Evolutionary conservation across 2,888 invertebrate genomes (phyloP), one percentile per base, ranked within the genome.

Genomic region (Diabrotica balteata): DNA sequence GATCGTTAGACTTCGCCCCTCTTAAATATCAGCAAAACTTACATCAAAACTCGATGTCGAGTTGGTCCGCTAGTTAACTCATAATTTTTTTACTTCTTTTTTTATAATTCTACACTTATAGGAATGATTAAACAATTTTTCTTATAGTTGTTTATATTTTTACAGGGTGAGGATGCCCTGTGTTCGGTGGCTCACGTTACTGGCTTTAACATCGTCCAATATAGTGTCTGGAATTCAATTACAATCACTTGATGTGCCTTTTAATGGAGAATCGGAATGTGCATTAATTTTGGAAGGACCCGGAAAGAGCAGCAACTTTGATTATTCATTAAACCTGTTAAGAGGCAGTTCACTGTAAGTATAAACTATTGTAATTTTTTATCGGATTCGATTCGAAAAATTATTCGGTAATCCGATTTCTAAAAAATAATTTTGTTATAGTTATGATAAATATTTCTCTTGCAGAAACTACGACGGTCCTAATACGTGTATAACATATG

Each of bases 401-500:
- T 17, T 17, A 17, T 17, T 17, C 17, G 17, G 17, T 17, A 17
- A 17, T 17, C 2, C 17, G 17, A 17, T 17, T 17, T 1, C 17
- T 17, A 17, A 17, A 17, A 32, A 11, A 43, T 50, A 11, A 11
- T 50, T 10, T 22, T 57, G n/a, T 7, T 49, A 17, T 17, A 52
- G 7, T 52, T 52, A 17, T 17, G 7, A 52, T 7, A 17, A 52
- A 17, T 9, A 62, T 79, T 80, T 71, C 85, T 84, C 78, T 88
- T 87, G 65, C 86, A 92, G 91, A 70, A 88, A 87, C 17, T 90
- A 90, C 79, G 90, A 89, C 76, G 90, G 90, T 58, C 90, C 91
- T 60, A 89, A 91, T 72, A 91, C 92, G 69, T 96, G 95, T 84
- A 94, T 95, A 82, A 95, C 95, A 7, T 95, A 93, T 82, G 94